Conservation (phyloP, 2,888 invertebrate species). For the Ornithoptera alexandrae region DNA sequence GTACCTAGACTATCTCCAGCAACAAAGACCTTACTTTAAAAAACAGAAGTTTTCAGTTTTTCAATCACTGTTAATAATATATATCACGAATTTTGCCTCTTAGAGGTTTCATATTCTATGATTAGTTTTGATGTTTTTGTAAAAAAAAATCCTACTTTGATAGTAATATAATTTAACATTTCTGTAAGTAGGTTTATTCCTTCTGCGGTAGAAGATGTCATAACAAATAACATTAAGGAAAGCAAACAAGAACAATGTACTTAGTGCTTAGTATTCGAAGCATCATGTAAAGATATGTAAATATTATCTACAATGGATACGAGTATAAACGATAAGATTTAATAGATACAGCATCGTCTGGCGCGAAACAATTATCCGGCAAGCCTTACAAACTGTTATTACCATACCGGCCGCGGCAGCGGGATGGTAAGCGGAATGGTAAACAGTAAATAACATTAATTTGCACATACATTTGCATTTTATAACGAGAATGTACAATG, state of each 20-base stretch:
- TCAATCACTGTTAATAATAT: too few relatives aligned
- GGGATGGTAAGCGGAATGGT: slow-evolving; percentile 14
- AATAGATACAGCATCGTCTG: slow-evolving; percentile 11
- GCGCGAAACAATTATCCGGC: slow-evolving; percentile 14
- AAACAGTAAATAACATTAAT: slow-evolving; percentile 8
- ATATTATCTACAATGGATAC: not conserved
- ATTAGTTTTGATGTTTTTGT: too few relatives aligned
- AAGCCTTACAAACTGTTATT: slow-evolving; percentile 25
- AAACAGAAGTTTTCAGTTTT: too few relatives aligned
- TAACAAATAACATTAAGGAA: too few relatives aligned
- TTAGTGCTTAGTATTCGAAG: not conserved
- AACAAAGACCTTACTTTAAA: too few relatives aligned
- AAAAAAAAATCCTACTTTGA: too few relatives aligned
- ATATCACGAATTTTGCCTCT: too few relatives aligned
- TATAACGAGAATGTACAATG: slow-evolving; percentile 22
- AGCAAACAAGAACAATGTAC: not conserved
- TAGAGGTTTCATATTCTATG: too few relatives aligned
- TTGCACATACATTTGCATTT: slow-evolving; percentile 15
- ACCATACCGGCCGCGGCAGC: slow-evolving; percentile 26
- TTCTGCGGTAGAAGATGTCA: too few relatives aligned
- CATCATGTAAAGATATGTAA: not conserved
- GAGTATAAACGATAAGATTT: slow-evolving; percentile 7
- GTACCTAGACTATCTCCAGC: too few relatives aligned
- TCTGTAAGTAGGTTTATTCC: too few relatives aligned
- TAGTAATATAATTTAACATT: too few relatives aligned